Evolutionary conservation across 2,113 vertebrate species (phyloP), one percentile per base, ranked within the genome.

Genomic region (Limnothrissa miodon): DNA sequence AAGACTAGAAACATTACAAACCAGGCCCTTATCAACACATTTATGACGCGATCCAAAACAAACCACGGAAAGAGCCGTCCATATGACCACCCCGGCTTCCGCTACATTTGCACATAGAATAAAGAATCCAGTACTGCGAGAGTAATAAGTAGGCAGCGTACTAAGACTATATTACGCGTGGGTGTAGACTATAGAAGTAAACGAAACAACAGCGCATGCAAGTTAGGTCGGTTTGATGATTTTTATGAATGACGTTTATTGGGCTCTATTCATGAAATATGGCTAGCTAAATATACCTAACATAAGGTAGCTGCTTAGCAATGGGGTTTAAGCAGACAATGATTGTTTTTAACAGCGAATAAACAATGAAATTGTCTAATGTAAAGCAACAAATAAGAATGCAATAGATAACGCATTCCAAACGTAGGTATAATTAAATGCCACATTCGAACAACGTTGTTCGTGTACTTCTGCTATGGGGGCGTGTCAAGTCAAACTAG

Each of bases 401-500:
- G 25, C 23, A 74, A 13, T 70, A 33, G 36, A 70, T 0, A 8
- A 4, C 13, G 3, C 25, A 29, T 36, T 74, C 33, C 11, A 74
- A 36, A 36, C 29, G 15, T 17, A 33, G 11, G 66, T 33, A 74
- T 17, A 33, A 36, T 33, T 5, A 33, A 17, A 13, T 36, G 66
- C 29, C 29, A 74, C 66, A 74, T 29, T n/a, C 25, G 8, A 74
- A 33, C 17, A 74, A 4, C 79, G 45, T 45, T 84, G 80, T 59
- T 81, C 45, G 53, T 81, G 53, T 62, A 82, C 83, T 29, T 66
- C 44, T 46, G 44, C 70, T 33, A 39, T 78, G 82, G 85, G 85
- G 85, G 85, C 81, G 85, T 86, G 85, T 86, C 85, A 66, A 74
- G 39, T 48, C 39, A 39, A 59, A 66, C 44, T 51, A 48, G 33